Conservation (phyloP, 2,113 vertebrate genomes). For the Chinchilla lanigera region DNA sequence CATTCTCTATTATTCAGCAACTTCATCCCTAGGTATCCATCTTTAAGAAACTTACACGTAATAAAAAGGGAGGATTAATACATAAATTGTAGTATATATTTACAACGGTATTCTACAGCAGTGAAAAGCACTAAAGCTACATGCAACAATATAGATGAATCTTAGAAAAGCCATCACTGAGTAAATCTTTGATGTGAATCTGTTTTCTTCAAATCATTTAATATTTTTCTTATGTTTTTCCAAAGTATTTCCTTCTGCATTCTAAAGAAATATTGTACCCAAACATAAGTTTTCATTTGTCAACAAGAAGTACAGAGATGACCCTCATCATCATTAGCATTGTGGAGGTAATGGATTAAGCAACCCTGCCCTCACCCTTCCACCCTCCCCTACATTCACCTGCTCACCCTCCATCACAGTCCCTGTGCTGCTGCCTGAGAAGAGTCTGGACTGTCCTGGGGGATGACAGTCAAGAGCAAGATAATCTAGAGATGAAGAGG, state of each 20-base stretch:
- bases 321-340: neutral
- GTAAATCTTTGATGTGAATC: neutral
- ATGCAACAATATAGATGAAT: neutral
- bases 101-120: neutral
- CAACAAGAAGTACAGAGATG: neutral
- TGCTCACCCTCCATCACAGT: neutral
- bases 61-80: neutral
- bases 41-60: neutral
- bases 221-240: slow-evolving; percentile 1
- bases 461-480: neutral
- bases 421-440: neutral
- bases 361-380: neutral
- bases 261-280: neutral
- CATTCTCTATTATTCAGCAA: neutral
- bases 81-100: neutral
- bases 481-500: neutral
- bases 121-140: neutral
- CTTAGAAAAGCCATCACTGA: neutral
- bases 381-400: neutral
- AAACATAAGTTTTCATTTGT: neutral
- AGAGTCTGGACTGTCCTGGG: neutral
- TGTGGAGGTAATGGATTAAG: neutral
- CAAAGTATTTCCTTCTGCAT: neutral
- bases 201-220: neutral
- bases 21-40: neutral